Conservation (phyloP, 2,888 invertebrate genomes). For the Lasioglossum malachurum region DNA sequence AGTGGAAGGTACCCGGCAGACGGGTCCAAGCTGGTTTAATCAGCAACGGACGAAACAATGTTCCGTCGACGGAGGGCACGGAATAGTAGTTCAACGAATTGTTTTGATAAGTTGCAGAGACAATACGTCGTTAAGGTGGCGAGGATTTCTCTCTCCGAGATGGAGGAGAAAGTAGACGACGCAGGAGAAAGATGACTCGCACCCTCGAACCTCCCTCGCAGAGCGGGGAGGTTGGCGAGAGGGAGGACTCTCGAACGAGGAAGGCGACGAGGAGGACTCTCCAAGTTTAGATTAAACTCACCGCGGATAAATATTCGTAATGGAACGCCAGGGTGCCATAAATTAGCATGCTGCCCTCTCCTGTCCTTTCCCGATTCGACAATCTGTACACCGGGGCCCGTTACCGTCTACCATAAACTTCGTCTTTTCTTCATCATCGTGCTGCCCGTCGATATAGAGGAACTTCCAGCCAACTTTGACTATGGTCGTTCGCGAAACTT, state of each 20-base stretch:
- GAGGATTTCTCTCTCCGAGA: constrained; percentile 65
- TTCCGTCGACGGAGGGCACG: constrained; percentile 70
- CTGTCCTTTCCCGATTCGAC: constrained; percentile 77
- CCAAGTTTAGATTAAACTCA: constrained; percentile 85
- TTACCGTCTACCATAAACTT: constrained; percentile 67
- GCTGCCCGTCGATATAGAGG: constrained; percentile 59
- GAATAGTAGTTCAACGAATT: constrained; percentile 80
- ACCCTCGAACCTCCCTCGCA: constrained; percentile 41
- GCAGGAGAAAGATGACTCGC: constrained; percentile 66
- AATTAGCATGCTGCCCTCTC: constrained; percentile 84
- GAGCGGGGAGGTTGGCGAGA: neutral
- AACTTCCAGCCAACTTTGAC: constrained; percentile 53
- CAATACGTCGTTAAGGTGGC: constrained; percentile 84
- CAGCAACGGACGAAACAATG: constrained; percentile 74
- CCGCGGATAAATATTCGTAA: constrained; percentile 85
- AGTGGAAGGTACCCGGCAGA: constrained; percentile 39
- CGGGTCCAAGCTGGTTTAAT: constrained; percentile 73
- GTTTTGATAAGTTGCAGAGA: constrained; percentile 84
- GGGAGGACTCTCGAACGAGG: constrained; percentile 17
- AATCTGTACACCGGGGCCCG: constrained; percentile 69
- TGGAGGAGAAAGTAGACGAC: constrained; percentile 56
- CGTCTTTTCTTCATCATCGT: constrained; percentile 59
- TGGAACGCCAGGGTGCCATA: constrained; percentile 85
- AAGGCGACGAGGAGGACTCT: constrained; percentile 77
- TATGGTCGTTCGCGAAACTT: constrained; percentile 15